Percentiles rank a stretch among this genome's conserved stretches.
Evolutionary conservation across 2,113 vertebrate species (phyloP).

Genomic region (Dromaius novaehollandiae): DNA sequence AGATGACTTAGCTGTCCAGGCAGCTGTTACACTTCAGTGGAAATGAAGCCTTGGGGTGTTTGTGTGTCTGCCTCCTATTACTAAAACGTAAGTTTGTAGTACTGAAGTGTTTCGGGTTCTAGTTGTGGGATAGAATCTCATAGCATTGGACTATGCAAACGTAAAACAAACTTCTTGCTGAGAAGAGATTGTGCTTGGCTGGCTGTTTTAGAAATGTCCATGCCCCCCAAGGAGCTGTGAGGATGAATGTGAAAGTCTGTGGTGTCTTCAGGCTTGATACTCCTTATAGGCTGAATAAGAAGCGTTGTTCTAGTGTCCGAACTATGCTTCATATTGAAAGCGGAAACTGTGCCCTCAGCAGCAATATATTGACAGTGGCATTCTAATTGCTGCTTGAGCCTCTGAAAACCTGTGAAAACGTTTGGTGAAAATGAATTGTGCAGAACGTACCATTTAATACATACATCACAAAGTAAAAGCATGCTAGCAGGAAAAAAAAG

Average conservation of each 20-base stretch:
- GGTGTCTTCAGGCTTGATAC: neutral
- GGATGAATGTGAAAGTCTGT: neutral
- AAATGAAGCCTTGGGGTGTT: neutral
- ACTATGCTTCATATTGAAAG: neutral
- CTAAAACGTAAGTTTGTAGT: neutral
- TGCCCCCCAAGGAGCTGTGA: rapidly evolving
- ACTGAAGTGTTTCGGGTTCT: neutral
- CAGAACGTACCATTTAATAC: neutral
- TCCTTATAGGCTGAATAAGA: neutral
- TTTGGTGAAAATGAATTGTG: neutral
- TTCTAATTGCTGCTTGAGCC: neutral
- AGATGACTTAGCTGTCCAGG: no score
- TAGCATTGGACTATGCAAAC: neutral
- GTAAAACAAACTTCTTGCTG: neutral
- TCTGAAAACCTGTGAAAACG: neutral
- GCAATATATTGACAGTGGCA: neutral
- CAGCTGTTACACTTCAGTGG: neutral
- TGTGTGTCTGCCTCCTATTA: neutral
- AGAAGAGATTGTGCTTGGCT: neutral
- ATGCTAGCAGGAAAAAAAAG: neutral
- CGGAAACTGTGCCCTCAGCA: neutral
- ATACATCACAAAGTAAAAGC: neutral
- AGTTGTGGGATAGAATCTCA: neutral
- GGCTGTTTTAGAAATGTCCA: neutral
- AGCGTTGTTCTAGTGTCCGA: neutral